Base-by-base conservation (phyloP, 2,797 vertebrate species). In the Echiichthys vipera region DNA sequence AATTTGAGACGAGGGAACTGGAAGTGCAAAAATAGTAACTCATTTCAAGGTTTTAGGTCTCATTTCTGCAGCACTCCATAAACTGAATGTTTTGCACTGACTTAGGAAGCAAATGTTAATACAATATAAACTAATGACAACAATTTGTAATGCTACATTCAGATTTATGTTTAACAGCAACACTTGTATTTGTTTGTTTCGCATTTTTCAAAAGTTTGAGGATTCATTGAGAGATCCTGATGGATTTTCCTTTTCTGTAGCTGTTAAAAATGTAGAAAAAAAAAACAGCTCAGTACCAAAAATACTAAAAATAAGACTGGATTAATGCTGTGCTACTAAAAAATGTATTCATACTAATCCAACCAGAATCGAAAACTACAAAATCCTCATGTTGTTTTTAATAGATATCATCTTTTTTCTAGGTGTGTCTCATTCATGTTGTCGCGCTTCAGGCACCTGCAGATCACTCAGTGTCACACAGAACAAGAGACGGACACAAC, bases 401-500 rank as follows among this genome's bases (percentile, higher is more conserved):
- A 51, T n/a, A n/a, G n/a, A n/a, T n/a, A 22, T 18, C 0, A 46
- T 51, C 47, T 17, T 34, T 45, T 51, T 39, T 50, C 14, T 32
- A 4, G 8, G 25, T 39, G 5, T 66, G 24, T 59, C 40, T 27
- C 36, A 5, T 46, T 55, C 4, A 42, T 32, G 42, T 6, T 13
- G 17, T 5, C 17, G 46, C 1, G 24, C 65, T 68, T 51, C 17
- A 53, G 43, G 58, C 46, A 34, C 24, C 30, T 34, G 12, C 11
- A 24, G 40, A 50, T 51, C n/a, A 18, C 29, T 53, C 22, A 55
- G 25, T 50, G 49, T 46, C 4, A 14, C 36, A 15, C 37, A 72
- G 43, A 40, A 55, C 36, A 65, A 63, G 30, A 45, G 25, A 27
- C 5, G 27, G 36, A 55, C 32, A 64, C 43, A 51, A 22, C 58